phyloP scores from a whole-genome alignment of 2,888 invertebrate genomes.

The Thyatira batis region DNA sequence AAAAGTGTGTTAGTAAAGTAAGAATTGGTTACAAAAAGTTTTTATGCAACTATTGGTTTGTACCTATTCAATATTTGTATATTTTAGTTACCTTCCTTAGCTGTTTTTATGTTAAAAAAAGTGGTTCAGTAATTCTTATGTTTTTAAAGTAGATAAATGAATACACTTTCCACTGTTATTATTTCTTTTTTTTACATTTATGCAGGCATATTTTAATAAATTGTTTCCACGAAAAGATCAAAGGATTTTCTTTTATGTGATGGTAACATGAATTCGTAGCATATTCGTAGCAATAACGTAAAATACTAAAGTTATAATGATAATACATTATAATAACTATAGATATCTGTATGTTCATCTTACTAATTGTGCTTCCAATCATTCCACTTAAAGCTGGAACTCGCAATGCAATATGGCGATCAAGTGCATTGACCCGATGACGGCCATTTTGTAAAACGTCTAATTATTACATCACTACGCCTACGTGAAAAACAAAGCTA shows the following conservation, averaged over 20 bases:
- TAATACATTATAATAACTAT: constrained; percentile 8
- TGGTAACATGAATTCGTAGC: background rate
- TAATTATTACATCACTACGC: constrained; percentile 66
- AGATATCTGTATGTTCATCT: constrained; percentile 17
- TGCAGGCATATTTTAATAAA: too few species aligned
- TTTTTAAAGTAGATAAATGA: too few species aligned
- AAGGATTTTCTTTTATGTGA: too few species aligned
- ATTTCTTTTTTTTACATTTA: too few species aligned
- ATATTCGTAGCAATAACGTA: background rate
- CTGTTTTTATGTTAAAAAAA: too few species aligned
- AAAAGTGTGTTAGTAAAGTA: background rate
- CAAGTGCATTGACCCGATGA: constrained; percentile 19
- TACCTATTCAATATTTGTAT: too few species aligned
- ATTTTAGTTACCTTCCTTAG: too few species aligned
- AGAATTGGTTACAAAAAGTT: too few species aligned
- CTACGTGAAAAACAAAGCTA: constrained; percentile 20
- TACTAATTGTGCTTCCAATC: constrained; percentile 33
- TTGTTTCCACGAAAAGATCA: too few species aligned
- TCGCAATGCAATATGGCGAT: constrained; percentile 20
- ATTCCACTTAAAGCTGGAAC: constrained; percentile 36
- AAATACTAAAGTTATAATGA: background rate
- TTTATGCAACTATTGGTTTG: too few species aligned
- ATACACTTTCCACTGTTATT: too few species aligned
- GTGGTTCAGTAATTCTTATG: too few species aligned
- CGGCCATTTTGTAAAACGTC: constrained; percentile 62